Evolutionary conservation across 1,140 invertebrate species (phyloP), one percentile per base, ranked within the genome.

Genomic region (Sycophaga agraensis): DNA sequence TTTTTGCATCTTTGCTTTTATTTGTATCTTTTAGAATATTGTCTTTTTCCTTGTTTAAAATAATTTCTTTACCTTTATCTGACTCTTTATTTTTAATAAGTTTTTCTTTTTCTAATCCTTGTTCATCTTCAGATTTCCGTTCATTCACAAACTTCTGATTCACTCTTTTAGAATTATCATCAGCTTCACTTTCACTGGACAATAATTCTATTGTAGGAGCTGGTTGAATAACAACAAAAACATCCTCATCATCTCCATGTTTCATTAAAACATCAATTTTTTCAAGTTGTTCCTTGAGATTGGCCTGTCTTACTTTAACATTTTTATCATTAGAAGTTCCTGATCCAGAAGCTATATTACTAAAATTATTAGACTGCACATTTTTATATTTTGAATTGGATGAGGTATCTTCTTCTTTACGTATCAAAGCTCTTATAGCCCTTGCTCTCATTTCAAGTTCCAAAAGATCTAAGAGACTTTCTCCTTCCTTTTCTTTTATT

Each of bases 361-460:
- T 16, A 7, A 62, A 17, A 66, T 67, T 37, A 35, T 14, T 49
- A 34, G 3, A 22, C 43, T 40, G 24, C 3, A 2, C 6, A 35
- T 40, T 31, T 22, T 49, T 58, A 8, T 19, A 14, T 14, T 50
- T 64, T 9, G 39, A 24, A 16, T n/a, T 16, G 22, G 43, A 22
- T 28, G 45, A 12, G n/a, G n/a, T n/a, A 22, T 81, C 78, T 37
- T 82, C 82, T 50, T 81, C 82, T 61, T 82, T 82, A 2, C 75
- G 75, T 51, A 84, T 80, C 17, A 84, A 72, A 55, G 82, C 82
- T 70, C 82, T 73, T 56, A 84, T 83, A 11, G 83, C 82, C 35
- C 81, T 72, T 12, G 82, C 82, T 64, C 82, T 73, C 83, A 84
- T 84, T 72, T 84, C 83, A 28, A 84, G 63, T 56, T 84, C 82